phyloP scores from a whole-genome alignment of 1,140 invertebrate genomes.

The Cephus cinctus region DNA sequence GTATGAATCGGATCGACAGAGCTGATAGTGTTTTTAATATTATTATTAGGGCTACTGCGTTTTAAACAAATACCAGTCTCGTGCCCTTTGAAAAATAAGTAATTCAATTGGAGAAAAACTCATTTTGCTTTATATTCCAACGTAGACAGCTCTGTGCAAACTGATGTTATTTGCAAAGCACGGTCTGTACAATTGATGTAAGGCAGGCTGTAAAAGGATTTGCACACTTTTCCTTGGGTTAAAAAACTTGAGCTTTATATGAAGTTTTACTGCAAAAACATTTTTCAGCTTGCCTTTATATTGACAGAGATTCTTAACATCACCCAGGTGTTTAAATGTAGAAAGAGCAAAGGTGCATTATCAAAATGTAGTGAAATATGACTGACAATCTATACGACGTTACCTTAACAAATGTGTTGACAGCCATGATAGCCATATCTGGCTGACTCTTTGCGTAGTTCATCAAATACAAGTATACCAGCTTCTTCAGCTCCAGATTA shows the following conservation, averaged over 20 bases:
- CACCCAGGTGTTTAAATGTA: constrained; percentile 38
- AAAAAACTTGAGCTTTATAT: constrained; percentile 9
- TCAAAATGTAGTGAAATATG: constrained; percentile 30
- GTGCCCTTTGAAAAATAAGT: constrained; percentile 57
- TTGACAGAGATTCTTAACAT: constrained; percentile 39
- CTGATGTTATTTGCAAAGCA: constrained; percentile 44
- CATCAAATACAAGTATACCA: constrained; percentile 99
- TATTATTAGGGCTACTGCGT: too few relatives aligned
- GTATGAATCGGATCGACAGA: too few relatives aligned
- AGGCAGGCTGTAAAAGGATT: constrained; percentile 39
- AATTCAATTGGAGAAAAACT: constrained; percentile 39
- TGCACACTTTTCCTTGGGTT: constrained; percentile 12
- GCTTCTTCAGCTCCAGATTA: constrained; percentile 98
- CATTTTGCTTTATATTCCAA: constrained; percentile 49
- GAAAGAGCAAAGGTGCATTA: constrained; percentile 42
- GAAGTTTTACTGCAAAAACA: neutral
- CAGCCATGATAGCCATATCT: constrained; percentile 99
- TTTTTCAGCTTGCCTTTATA: constrained; percentile 38
- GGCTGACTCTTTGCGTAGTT: constrained; percentile 99
- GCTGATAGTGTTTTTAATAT: too few relatives aligned
- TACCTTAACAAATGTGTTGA: constrained; percentile 99
- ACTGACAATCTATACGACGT: constrained; percentile 35
- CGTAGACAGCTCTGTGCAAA: constrained; percentile 49
- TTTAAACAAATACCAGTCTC: constrained; percentile 49
- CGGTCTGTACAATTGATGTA: constrained; percentile 37